Base-by-base conservation (phyloP, 2,888 invertebrate species). In the Yponomeuta evonymella region DNA sequence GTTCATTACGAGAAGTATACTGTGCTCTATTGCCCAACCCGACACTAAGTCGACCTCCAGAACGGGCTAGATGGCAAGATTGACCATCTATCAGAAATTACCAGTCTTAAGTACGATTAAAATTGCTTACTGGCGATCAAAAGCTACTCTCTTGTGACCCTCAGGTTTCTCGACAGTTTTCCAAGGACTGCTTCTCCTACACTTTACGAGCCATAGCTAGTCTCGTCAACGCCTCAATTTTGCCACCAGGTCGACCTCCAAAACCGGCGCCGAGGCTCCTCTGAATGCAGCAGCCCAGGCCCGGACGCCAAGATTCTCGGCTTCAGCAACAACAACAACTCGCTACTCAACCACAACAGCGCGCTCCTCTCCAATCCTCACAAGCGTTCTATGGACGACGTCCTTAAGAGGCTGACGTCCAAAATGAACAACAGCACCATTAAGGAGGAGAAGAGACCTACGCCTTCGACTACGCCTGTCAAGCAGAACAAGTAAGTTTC, bases 301-400 rank as follows among this genome's bases (percentile, higher is more conserved):
- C 93, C 94, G 51, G 94, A 95, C 80, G 92, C 94, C 76, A 95
- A 95, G 83, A 94, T 94, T 78, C 91, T 94, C 82, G 94, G 94
- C 77, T 93, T 94, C 74, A 93, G 94, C 81, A 94, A 94, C 80
- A 94, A 94, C 78, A 95, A 94, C 82, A 94, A 93, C 86, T 94
- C 94, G 81, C 87, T 94, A 84, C 88, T 93, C 81, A 94, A 94
- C 81, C 94, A 94, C 78, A 94, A 94, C 81, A 92, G 90, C 74
- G 92, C 93, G 74, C 82, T 91, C 65, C 79, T 92, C 11, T 87
- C 84, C 9, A 84, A 93, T 72, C 94, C 94, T 73, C 93, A 94
- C 77, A 96, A 96, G 89, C 93, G 96, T 86, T 96, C 97, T 73
- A 97, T 98, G 97, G 97, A 98, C 92, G 97, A 97, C 92, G 97